These are phyloP conservation scores for Aplysina aerophoba DNA, from an alignment of 37 sponge, comb jelly and placozoan species.

Conservation along the genomic window DNA sequence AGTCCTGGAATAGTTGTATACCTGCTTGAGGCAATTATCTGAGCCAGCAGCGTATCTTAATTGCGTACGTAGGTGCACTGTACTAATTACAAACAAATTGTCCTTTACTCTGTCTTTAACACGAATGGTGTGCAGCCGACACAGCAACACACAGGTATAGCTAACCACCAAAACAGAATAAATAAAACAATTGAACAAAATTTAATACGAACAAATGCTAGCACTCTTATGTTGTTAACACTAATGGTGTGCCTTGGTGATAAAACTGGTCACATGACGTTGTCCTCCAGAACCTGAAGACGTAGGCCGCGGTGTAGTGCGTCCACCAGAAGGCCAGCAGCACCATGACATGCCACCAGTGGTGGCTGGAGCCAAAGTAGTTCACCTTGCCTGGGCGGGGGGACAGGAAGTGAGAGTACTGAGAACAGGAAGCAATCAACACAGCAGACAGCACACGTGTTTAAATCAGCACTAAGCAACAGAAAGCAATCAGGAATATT, in stretches of 20 bases:
- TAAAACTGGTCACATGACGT: conserved; percentile 34
- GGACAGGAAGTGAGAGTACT: no score
- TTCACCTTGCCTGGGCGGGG: conserved; percentile 80
- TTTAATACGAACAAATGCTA: neutral
- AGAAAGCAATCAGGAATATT: neutral
- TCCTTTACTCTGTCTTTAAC: neutral
- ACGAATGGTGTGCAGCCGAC: no score
- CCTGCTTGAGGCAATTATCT: no score
- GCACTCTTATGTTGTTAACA: neutral
- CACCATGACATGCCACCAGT: conserved; percentile 89
- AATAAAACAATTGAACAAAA: no score
- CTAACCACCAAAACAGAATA: no score
- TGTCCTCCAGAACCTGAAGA: conserved; percentile 64
- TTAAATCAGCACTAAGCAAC: neutral
- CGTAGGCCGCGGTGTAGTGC: conserved; percentile 64
- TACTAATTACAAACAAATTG: no score
- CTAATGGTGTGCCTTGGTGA: neutral
- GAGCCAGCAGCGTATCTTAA: no score
- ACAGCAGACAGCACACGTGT: neutral
- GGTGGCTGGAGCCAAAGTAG: conserved; percentile 87
- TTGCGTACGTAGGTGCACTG: no score
- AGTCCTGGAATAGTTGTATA: no score
- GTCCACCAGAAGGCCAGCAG: conserved; percentile 63
- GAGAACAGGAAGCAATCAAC: neutral
- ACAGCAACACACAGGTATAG: no score